Percentiles rank a stretch among this genome's conserved stretches.
phyloP scores from a whole-genome alignment of 2,888 invertebrate species.

The Melangyna quadrimaculata region DNA sequence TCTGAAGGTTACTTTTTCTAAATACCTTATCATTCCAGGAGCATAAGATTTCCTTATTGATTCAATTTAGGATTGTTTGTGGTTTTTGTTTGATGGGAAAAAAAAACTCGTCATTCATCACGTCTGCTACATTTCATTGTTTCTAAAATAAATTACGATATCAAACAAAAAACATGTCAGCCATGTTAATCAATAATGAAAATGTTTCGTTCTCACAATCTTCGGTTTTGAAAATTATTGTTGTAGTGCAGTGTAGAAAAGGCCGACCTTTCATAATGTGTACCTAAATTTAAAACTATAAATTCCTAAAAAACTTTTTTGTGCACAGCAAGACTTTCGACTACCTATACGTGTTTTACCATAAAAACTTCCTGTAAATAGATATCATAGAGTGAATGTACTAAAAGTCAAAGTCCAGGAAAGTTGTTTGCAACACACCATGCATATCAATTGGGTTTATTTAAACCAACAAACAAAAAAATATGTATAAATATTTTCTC shows the following conservation, averaged over 20 bases:
- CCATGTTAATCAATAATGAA: neutral
- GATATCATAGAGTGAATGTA: conserved; percentile 20
- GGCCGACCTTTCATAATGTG: neutral
- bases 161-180: neutral
- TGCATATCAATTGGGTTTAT: conserved; percentile 45
- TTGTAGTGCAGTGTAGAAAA: neutral
- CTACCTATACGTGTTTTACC: neutral
- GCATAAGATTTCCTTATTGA: too few species aligned
- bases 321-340: neutral
- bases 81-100: too few species aligned
- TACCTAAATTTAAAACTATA: neutral
- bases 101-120: neutral
- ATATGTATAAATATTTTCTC: conserved; percentile 17
- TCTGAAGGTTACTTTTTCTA: too few species aligned
- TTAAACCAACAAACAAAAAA: neutral
- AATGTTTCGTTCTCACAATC: neutral
- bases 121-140: neutral
- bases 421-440: conserved; percentile 39
- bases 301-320: neutral
- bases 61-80: too few species aligned
- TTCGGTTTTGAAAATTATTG: neutral
- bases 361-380: neutral
- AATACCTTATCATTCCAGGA: too few species aligned
- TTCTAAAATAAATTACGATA: neutral
- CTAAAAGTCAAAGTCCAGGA: conserved; percentile 36